Evolutionary conservation across 1,140 invertebrate genomes (phyloP), one percentile per base, ranked within the genome.

Genomic region (Nephotettix cincticeps): DNA sequence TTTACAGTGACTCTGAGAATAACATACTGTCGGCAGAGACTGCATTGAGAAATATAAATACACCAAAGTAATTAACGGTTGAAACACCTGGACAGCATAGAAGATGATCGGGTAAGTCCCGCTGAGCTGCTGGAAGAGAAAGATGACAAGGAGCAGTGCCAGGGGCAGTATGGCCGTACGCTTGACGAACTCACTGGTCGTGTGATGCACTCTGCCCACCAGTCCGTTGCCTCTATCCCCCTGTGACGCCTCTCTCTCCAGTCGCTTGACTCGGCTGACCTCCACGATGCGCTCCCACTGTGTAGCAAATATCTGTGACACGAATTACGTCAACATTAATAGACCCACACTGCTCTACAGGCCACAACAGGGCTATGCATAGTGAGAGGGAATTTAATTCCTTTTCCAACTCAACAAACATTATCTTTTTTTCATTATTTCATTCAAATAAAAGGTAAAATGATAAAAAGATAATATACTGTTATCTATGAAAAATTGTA

Each of bases 41-140:
- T 66, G 83, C 81, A 83, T 77, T 3, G 83, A 77, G 25, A 76
- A 78, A 19, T 74, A 74, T n/a, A n/a, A n/a, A n/a, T n/a, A n/a
- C 56, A 1, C 82, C 79, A 17, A 85, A 80, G 14, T 79, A 76
- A 1, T 80, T 81, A 86, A 78, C 72, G 82, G 76, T 25, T 80
- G 73, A 71, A 87, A 89, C 66, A 87, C 82, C 1, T 86, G 83
- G 1, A 88, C 84, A 0, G 88, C 86, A 75, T 91, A 91, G 75
- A 91, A 91, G 72, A 91, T 88, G 1, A 91, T 82, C 0, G 87
- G 86, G 78, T 91, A 88, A 36, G 81, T 80, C 13, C 87, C 87
- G 1, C 84, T 83, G 0, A 86, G 71, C 78, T 89, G 87, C 78
- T 89, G 87, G 1, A 87, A 79, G 0, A 84, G 21, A 71, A 89